These are phyloP conservation scores for Marisa cornuarietis DNA, from an alignment of 1,140 invertebrate species.

Conservation along the genomic window DNA sequence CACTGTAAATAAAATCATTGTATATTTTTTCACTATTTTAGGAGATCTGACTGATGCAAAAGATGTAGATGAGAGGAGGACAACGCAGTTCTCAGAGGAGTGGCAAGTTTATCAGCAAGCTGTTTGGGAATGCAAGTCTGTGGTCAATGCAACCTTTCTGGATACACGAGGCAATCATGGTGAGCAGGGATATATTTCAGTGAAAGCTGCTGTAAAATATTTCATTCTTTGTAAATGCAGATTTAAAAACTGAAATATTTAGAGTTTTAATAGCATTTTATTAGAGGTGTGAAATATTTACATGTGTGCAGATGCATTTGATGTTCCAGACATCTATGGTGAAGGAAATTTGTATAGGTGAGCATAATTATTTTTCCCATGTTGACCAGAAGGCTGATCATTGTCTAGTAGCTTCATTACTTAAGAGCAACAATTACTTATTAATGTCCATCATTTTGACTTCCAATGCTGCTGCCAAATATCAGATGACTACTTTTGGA, in stretches of 20 bases:
- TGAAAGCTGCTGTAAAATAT: not conserved
- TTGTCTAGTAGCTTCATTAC: no score
- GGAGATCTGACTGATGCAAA: conserved; percentile 94
- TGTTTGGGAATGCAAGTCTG: conserved; percentile 73
- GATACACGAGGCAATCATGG: conserved; percentile 96
- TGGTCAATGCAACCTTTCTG: conserved; percentile 74
- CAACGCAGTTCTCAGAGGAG: conserved; percentile 83
- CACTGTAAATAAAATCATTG: no score
- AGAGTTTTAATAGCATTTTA: conserved; percentile 25
- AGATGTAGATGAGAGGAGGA: conserved; percentile 80
- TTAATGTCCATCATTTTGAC: no score
- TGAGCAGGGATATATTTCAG: conserved; percentile 63
- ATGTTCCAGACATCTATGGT: conserved; percentile 77
- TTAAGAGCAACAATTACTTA: no score
- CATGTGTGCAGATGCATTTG: conserved; percentile 85
- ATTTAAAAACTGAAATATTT: not conserved
- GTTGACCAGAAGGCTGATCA: no score
- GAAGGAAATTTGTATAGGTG: conserved; percentile 79
- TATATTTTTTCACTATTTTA: no score
- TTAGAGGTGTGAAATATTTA: no score
- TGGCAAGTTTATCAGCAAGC: conserved; percentile 84
- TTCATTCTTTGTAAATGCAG: not conserved
- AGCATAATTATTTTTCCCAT: not conserved
- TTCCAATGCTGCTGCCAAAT: no score
- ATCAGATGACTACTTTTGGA: no score